Base-by-base conservation (phyloP, 1,140 invertebrate genomes). In the Drosophila equinoxialis region DNA sequence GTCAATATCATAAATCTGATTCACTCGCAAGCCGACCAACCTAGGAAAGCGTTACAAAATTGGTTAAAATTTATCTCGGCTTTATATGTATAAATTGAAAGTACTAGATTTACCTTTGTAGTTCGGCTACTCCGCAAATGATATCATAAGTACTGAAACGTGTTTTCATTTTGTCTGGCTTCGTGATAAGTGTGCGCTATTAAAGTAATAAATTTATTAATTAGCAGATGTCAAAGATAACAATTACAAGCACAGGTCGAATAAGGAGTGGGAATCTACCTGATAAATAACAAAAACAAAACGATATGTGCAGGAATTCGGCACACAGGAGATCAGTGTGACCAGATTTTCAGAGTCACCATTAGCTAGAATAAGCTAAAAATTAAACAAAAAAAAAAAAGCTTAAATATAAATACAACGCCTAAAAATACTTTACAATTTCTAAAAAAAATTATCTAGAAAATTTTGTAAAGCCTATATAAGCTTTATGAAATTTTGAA, bases 1-100 rank as follows among this genome's bases (percentile, higher is more conserved):
- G 92, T 99, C 98, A 67, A 99, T 96, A 92, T 99, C 99, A 93
- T 99, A 99, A 14, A 99, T 95, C 93, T 99, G 98, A 91, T 97
- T 96, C 0, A 99, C 97, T 89, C 99, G 93, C 95, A 98, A 96
- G 30, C 98, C 98, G 77, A 98, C 93, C 64, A 97, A 93, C 78
- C 97, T 98, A 87, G 20, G 3, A n/a, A 57, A 55, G 17, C 6
- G 26, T 6, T 41, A 26, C 2, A 17, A 55, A 30, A 68, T 41
- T 39, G 11, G 2, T 11, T 39, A 4, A 39, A 62, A 37, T 8
- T 5, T 1, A n/a, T 6, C 14, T 23, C 11, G 45, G 6, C n/a
- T 23, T 0, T 17, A 17, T 1, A 17, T 17, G 1, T 39, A 0
- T 11, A 11, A 39, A 13, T 39, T 11, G 3, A 35, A 3, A 20